Evolutionary conservation across 2,888 invertebrate species (phyloP).

Genomic region (Poecilus cupreus): DNA sequence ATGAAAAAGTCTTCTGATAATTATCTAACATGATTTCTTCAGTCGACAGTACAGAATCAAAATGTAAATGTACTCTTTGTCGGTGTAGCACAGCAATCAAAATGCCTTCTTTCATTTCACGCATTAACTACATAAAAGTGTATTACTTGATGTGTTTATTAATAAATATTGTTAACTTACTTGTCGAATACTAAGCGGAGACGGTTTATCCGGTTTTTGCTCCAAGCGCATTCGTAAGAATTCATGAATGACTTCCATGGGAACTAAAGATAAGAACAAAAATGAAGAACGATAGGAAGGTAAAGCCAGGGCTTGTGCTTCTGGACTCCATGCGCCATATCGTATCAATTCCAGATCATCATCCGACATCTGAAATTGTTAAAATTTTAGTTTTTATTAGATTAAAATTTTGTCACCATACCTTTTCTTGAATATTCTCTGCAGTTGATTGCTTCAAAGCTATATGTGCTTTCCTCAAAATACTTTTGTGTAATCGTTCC

Average conservation of each 20-base stretch:
- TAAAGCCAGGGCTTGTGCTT: slow-evolving; percentile 84
- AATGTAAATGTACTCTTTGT: slow-evolving; percentile 82
- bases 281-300: slow-evolving; percentile 91
- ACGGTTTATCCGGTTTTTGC: slow-evolving; percentile 87
- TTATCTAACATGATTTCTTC: slow-evolving; percentile 72
- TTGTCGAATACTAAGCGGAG: slow-evolving; percentile 90
- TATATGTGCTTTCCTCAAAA: slow-evolving; percentile 82
- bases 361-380: slow-evolving; percentile 61
- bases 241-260: slow-evolving; percentile 94
- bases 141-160: not conserved
- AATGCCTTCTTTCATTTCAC: slow-evolving; percentile 93
- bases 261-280: slow-evolving; percentile 89
- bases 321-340: slow-evolving; percentile 86
- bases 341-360: slow-evolving; percentile 75
- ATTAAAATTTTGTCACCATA: slow-evolving; percentile 62
- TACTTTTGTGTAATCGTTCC: slow-evolving; percentile 81
- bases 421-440: slow-evolving; percentile 64
- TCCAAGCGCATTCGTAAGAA: slow-evolving; percentile 90
- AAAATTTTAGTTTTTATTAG: slow-evolving; percentile 18
- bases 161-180: slow-evolving; percentile 69
- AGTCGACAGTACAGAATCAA: slow-evolving; percentile 76
- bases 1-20: slow-evolving; percentile 78
- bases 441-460: slow-evolving; percentile 79
- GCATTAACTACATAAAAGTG: slow-evolving; percentile 78
- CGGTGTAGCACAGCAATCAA: slow-evolving; percentile 89